Base-by-base conservation (phyloP, 2,888 invertebrate species). In the Herminia tarsipennalis region DNA sequence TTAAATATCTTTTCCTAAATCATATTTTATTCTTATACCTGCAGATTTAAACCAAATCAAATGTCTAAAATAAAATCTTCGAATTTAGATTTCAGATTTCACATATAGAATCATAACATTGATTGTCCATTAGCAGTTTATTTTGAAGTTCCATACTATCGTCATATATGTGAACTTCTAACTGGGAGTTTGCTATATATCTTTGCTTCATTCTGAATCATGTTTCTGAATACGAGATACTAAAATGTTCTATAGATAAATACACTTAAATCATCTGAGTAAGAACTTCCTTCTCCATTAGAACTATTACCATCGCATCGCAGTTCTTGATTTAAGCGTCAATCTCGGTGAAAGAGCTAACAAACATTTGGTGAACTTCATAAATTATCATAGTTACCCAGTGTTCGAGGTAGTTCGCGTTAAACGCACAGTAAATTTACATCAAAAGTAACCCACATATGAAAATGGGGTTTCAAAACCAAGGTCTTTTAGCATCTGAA, bases 361-460 rank as follows among this genome's bases (percentile, higher is more conserved):
- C 68, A 66, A 70, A 73, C 73, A 73, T 73, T 72, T 51, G 57
- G 70, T 61, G 74, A 79, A 78, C 73, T 78, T 77, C 70, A 81
- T 82, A 82, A 84, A 84, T 81, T 83, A 77, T 71, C 44, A 28
- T 24, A 43, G 47, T 51, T 42, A 39, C 41, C 29, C 51, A 62
- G 41, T 41, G 40, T 60, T 64, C 62, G 56, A 56, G 59, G 57
- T 66, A 55, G 42, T 64, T 63, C 49, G 34, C 39, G 39, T 24
- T 63, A 51, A 76, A 65, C 66, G 54, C 56, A 59, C 67, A 69
- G 70, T 81, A 78, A 83, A 82, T 76, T 34, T 70, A 76, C 77
- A 77, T 84, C 83, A 84, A 85, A 76, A 81, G 80, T 65, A 76
- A 84, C 83, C 86, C 75, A 81, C 43, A 72, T 84, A 37, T 35